phyloP scores from a whole-genome alignment of 2,888 invertebrate species.

The Pyrocoelia pectoralis region DNA sequence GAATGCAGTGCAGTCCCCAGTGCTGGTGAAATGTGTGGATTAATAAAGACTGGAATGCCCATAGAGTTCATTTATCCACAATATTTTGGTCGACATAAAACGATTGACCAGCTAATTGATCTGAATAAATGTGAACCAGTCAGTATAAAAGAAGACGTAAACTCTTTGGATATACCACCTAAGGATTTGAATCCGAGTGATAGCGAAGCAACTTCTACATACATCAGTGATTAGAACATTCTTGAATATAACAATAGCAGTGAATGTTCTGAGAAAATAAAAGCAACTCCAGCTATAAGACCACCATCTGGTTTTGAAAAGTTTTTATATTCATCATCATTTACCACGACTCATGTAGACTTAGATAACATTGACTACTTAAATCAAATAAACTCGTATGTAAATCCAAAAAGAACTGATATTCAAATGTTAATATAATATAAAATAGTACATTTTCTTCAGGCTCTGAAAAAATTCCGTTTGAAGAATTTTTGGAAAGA shows the following conservation, averaged over 20 bases:
- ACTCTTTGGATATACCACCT: too few relatives aligned
- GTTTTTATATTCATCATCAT: neutral
- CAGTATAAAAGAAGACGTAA: too few relatives aligned
- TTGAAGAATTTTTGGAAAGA: slow-evolving; percentile 3
- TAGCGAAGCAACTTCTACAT: too few relatives aligned
- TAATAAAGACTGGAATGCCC: slow-evolving; percentile 31
- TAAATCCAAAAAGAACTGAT: too few relatives aligned
- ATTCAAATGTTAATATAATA: too few relatives aligned
- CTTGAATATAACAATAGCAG: too few relatives aligned
- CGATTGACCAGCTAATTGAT: neutral
- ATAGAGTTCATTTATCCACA: slow-evolving; percentile 40
- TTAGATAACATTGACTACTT: neutral
- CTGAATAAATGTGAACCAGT: neutral
- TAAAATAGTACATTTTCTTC: neutral
- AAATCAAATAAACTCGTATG: neutral
- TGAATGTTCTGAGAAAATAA: neutral
- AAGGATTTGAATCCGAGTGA: too few relatives aligned
- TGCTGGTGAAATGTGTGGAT: slow-evolving; percentile 44
- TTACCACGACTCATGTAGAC: neutral
- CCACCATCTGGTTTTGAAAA: slow-evolving; percentile 20
- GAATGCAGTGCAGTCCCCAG: slow-evolving; percentile 60
- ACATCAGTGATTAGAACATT: too few relatives aligned
- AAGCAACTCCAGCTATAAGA: neutral
- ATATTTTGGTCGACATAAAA: slow-evolving; percentile 35
- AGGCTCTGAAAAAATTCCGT: too few relatives aligned